These are phyloP conservation scores for Spilogale gracilis DNA, from an alignment of 2,113 vertebrate genomes.

Conservation along the genomic window DNA sequence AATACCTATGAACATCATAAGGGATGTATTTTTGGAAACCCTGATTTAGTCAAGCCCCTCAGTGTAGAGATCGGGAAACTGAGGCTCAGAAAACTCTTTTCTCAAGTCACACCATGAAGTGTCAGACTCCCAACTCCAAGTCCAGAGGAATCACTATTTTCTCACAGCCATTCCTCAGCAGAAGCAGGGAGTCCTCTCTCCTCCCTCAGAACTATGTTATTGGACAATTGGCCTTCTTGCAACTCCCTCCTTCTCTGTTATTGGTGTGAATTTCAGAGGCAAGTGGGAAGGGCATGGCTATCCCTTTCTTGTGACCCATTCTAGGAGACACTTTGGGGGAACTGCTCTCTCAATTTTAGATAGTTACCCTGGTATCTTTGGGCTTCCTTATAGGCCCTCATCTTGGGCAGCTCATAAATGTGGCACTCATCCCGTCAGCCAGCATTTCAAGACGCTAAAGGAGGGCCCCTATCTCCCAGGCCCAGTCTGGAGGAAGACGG, in stretches of 20 bases:
- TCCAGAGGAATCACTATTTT: neutral
- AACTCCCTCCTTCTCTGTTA: neutral
- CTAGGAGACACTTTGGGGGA: neutral
- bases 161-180: neutral
- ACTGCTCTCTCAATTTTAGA: neutral
- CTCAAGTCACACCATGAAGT: neutral
- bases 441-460: neutral
- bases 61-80: neutral
- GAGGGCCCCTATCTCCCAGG: neutral
- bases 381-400: neutral
- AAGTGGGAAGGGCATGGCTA: neutral
- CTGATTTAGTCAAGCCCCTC: neutral
- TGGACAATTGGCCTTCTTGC: neutral
- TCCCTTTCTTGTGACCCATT: neutral
- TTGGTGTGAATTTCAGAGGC: neutral
- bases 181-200: neutral
- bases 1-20: neutral
- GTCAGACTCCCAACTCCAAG: neutral
- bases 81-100: neutral
- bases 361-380: neutral
- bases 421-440: neutral
- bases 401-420: neutral
- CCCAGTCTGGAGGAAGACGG: neutral
- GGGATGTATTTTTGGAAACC: neutral
- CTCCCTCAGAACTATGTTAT: neutral